Evolutionary conservation across 2,888 invertebrate genomes (phyloP), one percentile per base, ranked within the genome.

Genomic region (Caenorhabditis auriculariae): DNA sequence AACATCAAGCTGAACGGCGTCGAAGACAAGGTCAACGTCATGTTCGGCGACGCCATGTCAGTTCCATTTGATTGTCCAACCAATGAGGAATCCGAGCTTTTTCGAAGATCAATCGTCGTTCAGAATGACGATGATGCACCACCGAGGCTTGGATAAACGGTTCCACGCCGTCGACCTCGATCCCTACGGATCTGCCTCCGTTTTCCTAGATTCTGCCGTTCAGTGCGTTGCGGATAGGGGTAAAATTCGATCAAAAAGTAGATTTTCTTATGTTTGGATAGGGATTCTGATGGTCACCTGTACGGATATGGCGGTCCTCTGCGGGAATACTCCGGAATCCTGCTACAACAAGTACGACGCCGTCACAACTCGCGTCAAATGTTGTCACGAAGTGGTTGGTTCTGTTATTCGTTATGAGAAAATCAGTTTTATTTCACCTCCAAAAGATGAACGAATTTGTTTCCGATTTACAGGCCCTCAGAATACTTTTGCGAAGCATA

Each of bases 141-240:
- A 90, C 75, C 88, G 88, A 48, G 85, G 85, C 21, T 84, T 85
- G 23, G 80, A 84, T 2, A 86, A 88, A 52, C 87, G 88, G 37
- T 95, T 93, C 82, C 88, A 93, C 77, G 91, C 88, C 0, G 88
- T 99, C 49, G 98, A 99, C 83, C 84, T 99, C 55, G 98, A 99
- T 84, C 98, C 98, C 0, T 99, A 96, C 72, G 98, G 98, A 2
- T 91, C 92, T 75, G 93, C 98, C 0, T 88, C 91, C 1, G 88
- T 88, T 38, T 99, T 98, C 84, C 85, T 99, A 0, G 93, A 94
- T 81, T 87, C 89, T 0, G 91, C 93, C 0, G 88, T 95, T 0
- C 85, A 85, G 71, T 69, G 77, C 46, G 82, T 84, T n/a, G 71
- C 71, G 4, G 83, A 84, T 64, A 82, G 82, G 29, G 83, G 83